A percentile compares a stretch with the other conserved stretches of the same genome.
phyloP scores from a whole-genome alignment of 2,113 vertebrate genomes.

The Hipposideros armiger region DNA sequence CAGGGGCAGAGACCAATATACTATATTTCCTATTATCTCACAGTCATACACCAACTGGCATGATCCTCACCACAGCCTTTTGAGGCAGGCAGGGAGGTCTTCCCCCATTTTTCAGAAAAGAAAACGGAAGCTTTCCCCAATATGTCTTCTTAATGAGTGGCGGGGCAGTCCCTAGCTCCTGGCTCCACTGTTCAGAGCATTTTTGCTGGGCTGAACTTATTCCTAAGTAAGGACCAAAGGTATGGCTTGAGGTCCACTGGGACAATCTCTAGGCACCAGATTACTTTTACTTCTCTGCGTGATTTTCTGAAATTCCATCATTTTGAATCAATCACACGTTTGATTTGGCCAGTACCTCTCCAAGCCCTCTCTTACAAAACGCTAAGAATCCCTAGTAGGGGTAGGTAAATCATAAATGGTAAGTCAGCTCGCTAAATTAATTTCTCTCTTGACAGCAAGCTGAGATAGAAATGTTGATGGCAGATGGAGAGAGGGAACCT shows the following conservation, averaged over 20 bases:
- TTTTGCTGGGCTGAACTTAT: background rate
- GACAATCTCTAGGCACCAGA: background rate
- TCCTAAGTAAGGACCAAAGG: background rate
- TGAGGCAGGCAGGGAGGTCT: background rate
- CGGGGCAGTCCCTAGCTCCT: background rate
- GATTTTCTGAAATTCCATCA: slow-evolving; percentile 38
- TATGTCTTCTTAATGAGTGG: background rate
- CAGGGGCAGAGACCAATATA: background rate
- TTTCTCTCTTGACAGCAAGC: background rate
- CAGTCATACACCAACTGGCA: background rate
- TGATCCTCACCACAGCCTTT: background rate
- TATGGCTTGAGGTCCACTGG: background rate
- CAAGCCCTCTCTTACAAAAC: slow-evolving; percentile 14
- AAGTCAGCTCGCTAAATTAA: background rate
- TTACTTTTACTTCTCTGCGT: slow-evolving; percentile 1
- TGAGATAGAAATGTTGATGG: background rate
- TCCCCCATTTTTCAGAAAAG: background rate
- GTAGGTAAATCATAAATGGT: background rate
- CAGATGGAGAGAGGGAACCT: background rate
- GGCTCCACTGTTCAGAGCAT: background rate
- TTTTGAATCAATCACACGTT: background rate
- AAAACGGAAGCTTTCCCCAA: background rate
- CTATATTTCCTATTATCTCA: background rate
- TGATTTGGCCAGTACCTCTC: background rate
- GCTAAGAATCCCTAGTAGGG: background rate